Percentiles rank a stretch among this genome's conserved stretches.
Conservation (phyloP, 2,888 invertebrate genomes). For the Drosophila fungiperda region DNA sequence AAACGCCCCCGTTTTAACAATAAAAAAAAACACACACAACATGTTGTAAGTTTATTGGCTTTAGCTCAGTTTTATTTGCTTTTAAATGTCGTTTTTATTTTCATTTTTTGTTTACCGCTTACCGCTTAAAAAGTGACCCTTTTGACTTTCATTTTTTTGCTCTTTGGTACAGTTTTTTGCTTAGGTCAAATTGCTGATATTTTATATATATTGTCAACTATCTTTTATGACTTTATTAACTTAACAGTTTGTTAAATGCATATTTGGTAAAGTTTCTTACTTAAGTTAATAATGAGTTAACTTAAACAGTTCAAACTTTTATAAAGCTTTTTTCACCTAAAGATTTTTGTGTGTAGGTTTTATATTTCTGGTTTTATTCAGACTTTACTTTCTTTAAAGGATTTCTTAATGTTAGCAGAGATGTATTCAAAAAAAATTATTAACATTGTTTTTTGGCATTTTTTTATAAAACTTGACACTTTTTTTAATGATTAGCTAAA, state of each 20-base stretch:
- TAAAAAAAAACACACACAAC: conserved; percentile 22
- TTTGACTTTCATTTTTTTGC: conserved; percentile 21
- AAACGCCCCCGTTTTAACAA: conserved; percentile 31
- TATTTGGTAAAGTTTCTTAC: not conserved
- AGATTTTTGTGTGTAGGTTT: not conserved
- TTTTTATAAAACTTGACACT: not conserved
- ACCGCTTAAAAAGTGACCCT: conserved; percentile 30
- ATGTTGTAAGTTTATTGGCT: conserved; percentile 40
- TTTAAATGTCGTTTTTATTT: conserved; percentile 14
- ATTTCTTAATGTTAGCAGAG: not conserved
- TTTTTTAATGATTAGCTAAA: not conserved
- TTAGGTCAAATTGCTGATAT: not conserved
- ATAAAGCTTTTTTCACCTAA: not conserved
- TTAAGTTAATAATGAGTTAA: not conserved
- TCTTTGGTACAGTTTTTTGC: conserved; percentile 23
- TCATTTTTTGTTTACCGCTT: not conserved
- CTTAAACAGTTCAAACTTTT: not conserved
- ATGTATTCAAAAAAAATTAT: not conserved
- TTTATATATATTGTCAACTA: not conserved
- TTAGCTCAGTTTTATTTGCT: conserved; percentile 27
- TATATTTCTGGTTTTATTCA: not conserved
- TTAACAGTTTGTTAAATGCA: not conserved
- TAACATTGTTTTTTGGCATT: rapidly evolving
- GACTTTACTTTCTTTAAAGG: rapidly evolving
- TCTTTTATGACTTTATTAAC: not conserved